phyloP scores from a whole-genome alignment of 2,888 invertebrate genomes.

The Lasioglossum leucozonium region DNA sequence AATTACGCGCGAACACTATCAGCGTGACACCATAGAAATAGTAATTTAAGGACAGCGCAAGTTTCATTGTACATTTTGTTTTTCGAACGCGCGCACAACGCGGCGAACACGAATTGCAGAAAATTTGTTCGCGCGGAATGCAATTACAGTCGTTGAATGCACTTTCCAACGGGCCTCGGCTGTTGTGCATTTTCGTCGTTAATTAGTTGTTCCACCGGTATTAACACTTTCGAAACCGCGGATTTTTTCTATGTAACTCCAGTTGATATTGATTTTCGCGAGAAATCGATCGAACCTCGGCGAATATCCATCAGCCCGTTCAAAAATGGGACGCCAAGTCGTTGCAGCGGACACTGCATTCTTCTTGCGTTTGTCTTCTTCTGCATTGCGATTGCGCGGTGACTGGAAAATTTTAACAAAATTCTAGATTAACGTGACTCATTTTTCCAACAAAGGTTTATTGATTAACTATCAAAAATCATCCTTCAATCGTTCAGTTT shows the following conservation, averaged over 20 bases:
- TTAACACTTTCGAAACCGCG: not conserved
- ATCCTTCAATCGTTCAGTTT: not conserved
- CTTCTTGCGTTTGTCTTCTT: no score
- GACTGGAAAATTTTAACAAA: not conserved
- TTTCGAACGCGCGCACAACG: not conserved
- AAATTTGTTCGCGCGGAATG: not conserved
- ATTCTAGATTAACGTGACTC: not conserved
- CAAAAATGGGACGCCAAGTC: not conserved
- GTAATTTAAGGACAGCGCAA: not conserved
- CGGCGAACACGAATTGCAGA: not conserved
- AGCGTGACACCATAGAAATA: not conserved
- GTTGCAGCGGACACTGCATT: no score
- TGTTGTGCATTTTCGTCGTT: not conserved
- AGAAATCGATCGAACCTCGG: not conserved
- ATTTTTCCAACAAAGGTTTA: not conserved
- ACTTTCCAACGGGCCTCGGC: not conserved
- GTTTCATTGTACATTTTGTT: not conserved
- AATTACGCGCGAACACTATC: not conserved
- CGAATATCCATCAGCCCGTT: not conserved
- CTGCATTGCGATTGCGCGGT: not conserved
- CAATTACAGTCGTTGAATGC: not conserved
- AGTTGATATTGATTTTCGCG: not conserved
- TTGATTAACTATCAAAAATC: no score
- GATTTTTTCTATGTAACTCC: not conserved
- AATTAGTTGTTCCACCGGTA: not conserved